Base-by-base conservation (phyloP, 2,888 invertebrate species). In the Mantis religiosa region DNA sequence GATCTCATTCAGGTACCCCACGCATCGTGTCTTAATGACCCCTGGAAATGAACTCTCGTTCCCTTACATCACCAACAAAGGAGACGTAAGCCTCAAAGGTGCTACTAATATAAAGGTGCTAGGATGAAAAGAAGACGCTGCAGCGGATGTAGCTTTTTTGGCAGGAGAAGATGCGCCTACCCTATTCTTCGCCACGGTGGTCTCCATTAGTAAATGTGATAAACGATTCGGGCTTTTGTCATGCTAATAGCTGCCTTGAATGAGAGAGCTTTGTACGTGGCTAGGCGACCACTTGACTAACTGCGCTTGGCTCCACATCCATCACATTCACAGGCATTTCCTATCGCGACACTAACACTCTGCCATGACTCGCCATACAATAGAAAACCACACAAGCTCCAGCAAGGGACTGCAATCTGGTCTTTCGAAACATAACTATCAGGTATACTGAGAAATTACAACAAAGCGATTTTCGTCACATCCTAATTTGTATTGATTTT, bases 141-240 rank as follows among this genome's bases (percentile, higher is more conserved):
- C 82, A 82, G 81, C 87, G 82, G 87, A 87, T 87, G 87, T 41
- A 87, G 34, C 87, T 34, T 54, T 85, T 47, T 85, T 34, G 25
- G 3, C 34, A 83, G 30, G 41, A 82, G 87, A 82, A 87, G 25
- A 82, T 71, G 34, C n/a, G 82, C 30, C 54, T 82, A 82, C 28
- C 30, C 82, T 82, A 30, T 28, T 28, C 25, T 27, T 87, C 34
- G 34, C 82, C 87, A 71, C 54, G 54, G 20, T 71, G 54, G 54
- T 71, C 87, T 47, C 91, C 91, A 91, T 91, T 91, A 91, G 91
- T 91, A 92, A 91, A 92, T 92, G 92, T 92, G 92, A 92, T 92
- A 92, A 92, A 92, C 91, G 92, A 92, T 91, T 87, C 90, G 15
- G 90, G 90, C 91, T 91, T 92, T 92, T 92, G 91, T 92, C 91